Base-by-base conservation (phyloP, 2,797 vertebrate genomes). In the Enteromius viviparus region DNA sequence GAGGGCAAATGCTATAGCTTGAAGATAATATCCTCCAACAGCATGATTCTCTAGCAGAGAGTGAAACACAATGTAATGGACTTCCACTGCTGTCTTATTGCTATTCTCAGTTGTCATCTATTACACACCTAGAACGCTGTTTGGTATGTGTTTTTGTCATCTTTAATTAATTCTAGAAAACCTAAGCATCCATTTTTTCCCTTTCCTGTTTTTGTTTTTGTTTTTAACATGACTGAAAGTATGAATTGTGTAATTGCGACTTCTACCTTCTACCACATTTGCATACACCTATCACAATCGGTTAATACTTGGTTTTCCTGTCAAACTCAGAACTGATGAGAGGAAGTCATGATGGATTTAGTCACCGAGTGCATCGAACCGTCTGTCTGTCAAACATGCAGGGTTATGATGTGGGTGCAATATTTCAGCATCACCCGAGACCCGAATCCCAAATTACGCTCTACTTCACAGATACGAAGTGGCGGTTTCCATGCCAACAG, bases 401-500 rank as follows among this genome's bases (percentile, higher is more conserved):
- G 47, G 62, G 32, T 53, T 83, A 49, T 78, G 19, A 83, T 83
- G 40, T 83, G 66, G 81, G 75, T 62, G 75, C 66, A 78, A 62
- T 62, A 83, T 51, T 83, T 71, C 53, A 76, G 71, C 60, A 66
- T 32, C 40, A 78, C 14, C 15, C 15, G 1, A 53, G 45, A 65
- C 62, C 74, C 10, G 29, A 78, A 83, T 78, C 42, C 40, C 65
- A 78, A 83, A 78, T 37, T 70, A 14, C 17, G 4, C 42, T 49
- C 26, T 49, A 51, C 55, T 75, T 83, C 60, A 71, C 55, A 10
- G 72, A 80, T 55, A 47, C 3, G 40, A 65, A 26, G 68, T 64
- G 79, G 65, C 42, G 71, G 86, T 87, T 85, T 74, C 84, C 84
- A 87, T 85, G 84, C 81, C 84, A 84, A 87, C 84, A 55, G 49